Evolutionary conservation across 2,113 vertebrate species (phyloP), one percentile per base, ranked within the genome.

Genomic region (Nettapus auritus): DNA sequence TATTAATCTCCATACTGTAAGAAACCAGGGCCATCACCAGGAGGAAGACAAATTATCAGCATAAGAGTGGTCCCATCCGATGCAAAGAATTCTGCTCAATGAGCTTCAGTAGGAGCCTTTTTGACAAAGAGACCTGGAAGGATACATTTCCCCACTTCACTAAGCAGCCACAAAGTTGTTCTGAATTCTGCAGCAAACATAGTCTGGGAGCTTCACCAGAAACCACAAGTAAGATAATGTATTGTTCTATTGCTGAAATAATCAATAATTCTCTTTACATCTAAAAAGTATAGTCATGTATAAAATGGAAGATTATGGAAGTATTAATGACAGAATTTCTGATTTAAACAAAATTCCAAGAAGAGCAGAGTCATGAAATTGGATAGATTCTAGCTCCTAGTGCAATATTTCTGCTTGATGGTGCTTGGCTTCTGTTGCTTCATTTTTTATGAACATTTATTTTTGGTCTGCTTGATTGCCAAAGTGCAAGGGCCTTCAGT

Each of bases 281-380:
- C 57, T 84, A 55, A 79, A 90, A 89, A 75, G 25, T 28, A 21
- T 19, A 74, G 42, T 26, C 3, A 3, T 44, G 15, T 33, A 82
- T 73, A 93, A 93, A 89, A 3, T 80, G 28, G 57, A 89, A 85
- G 20, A 59, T 55, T 87, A 73, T 14, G 28, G 25, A 90, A 48
- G 66, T 82, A 91, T 52, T 91, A 76, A 55, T 85, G 75, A 52
- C 28, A 91, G 56, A 52, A 89, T 48, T 95, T 90, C 53, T 57
- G 18, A 76, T 92, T 92, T 76, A 79, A 93, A 73, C 20, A 73
- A 60, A 95, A 88, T 82, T 77, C 19, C 70, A 85, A 95, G 70
- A 78, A 91, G 11, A 55, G 23, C 57, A 82, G 44, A 89, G 66
- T 84, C 69, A 76, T 60, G 52, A 80, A 69, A 50, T 87, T 44